These are phyloP conservation scores for Pogona vitticeps DNA, from an alignment of 2,113 vertebrate species.

Conservation along the genomic window DNA sequence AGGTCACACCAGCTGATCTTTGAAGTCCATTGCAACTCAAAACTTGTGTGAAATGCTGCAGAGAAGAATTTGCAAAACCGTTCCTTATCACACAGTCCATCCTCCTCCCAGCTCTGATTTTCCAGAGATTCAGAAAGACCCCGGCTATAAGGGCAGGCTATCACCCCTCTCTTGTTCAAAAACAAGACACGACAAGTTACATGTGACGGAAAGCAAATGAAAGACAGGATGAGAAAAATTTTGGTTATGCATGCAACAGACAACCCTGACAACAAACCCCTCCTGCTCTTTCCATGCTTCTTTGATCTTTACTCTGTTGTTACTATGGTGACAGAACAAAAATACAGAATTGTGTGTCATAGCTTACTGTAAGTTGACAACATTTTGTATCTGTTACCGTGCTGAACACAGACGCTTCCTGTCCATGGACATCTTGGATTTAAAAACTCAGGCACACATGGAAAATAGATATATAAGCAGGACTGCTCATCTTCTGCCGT, in stretches of 20 bases:
- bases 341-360: slow-evolving; percentile 1
- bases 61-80: background rate
- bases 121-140: background rate
- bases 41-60: background rate
- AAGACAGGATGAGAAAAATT: background rate
- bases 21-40: background rate
- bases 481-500: background rate
- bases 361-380: slow-evolving; percentile 10
- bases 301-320: slow-evolving; percentile 29
- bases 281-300: slow-evolving; percentile 14
- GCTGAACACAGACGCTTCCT: background rate
- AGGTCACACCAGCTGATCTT: background rate
- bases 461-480: background rate
- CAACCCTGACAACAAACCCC: background rate
- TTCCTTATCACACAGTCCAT: background rate
- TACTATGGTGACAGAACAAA: slow-evolving; percentile 34
- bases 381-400: background rate
- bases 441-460: background rate
- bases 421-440: background rate
- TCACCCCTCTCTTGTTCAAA: background rate
- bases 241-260: background rate
- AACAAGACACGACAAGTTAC: background rate
- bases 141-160: accelerated
- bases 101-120: too few relatives aligned
- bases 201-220: background rate